Conservation (phyloP, 2,888 invertebrate genomes). For the Clistopyga incitator region DNA sequence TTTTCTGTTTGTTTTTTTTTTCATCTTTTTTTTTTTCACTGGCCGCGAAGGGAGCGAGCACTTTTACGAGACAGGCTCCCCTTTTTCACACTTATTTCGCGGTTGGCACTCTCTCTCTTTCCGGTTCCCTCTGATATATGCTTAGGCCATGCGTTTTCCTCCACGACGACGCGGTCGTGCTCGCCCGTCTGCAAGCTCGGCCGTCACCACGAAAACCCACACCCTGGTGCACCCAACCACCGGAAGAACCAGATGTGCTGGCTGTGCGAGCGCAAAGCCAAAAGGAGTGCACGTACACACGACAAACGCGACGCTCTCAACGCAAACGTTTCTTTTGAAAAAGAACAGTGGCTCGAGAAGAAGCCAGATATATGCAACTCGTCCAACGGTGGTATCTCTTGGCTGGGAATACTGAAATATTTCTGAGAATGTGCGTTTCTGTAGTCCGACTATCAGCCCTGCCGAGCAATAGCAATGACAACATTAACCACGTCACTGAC, state of each 20-base stretch:
- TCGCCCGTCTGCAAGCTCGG: conserved; percentile 43
- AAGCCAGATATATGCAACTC: not conserved
- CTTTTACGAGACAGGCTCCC: conserved; percentile 52
- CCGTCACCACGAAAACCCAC: conserved; percentile 49
- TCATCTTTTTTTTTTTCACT: conserved; percentile 6
- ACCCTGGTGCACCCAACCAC: conserved; percentile 35
- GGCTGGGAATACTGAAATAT: not conserved
- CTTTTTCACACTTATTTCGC: conserved; percentile 64
- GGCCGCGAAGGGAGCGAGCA: conserved; percentile 2
- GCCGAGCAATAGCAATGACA: not conserved
- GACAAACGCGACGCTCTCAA: conserved; percentile 24
- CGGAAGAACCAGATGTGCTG: conserved; percentile 35
- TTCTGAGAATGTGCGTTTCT: not conserved
- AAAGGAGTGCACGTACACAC: conserved; percentile 9
- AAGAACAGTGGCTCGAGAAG: conserved; percentile 19
- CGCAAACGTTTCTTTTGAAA: conserved; percentile 31
- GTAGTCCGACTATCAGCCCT: not conserved
- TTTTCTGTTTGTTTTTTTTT: no score
- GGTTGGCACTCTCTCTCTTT: conserved; percentile 42
- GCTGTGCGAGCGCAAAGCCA: conserved; percentile 36
- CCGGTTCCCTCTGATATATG: conserved; percentile 37
- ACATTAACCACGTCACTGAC: not conserved
- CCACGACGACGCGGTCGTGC: conserved; percentile 36
- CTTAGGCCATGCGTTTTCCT: conserved; percentile 29
- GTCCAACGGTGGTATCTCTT: not conserved